Evolutionary conservation across 92 coral and sea anemone genomes (phyloP).

Genomic region (Actinostola sp.): DNA sequence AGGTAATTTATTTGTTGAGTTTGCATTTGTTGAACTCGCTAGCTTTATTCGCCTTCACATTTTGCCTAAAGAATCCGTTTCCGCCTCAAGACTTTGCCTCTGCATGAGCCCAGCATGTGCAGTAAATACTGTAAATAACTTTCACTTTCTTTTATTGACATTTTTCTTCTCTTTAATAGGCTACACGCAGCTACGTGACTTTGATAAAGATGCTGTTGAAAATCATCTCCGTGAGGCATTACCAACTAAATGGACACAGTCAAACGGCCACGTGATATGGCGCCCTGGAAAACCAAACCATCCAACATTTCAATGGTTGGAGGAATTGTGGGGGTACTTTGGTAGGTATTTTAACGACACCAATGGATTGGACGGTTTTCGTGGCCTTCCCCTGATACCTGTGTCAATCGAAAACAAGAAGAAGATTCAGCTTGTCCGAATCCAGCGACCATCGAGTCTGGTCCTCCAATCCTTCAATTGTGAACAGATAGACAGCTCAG

Average conservation of each 20-base stretch:
- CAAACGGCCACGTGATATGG: constrained; percentile 55
- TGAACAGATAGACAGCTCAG: constrained; percentile 22
- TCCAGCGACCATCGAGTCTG: constrained; percentile 44
- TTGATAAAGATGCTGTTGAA: constrained; percentile 49
- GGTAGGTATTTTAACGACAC: constrained; percentile 32
- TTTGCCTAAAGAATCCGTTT: too few species aligned
- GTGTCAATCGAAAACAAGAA: constrained; percentile 20
- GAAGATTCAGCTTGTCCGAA: constrained; percentile 48
- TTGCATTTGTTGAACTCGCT: too few species aligned
- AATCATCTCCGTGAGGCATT: constrained; percentile 47
- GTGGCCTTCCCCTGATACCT: constrained; percentile 72
- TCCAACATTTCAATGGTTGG: constrained; percentile 75
- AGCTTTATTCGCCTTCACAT: too few species aligned
- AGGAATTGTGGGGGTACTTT: constrained; percentile 76
- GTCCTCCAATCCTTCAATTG: constrained; percentile 44
- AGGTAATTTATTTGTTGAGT: constrained; percentile 17
- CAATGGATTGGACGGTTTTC: constrained; percentile 35
- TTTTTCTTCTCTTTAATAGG: constrained; percentile 15
- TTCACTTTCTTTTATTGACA: background rate
- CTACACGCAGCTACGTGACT: constrained; percentile 61
- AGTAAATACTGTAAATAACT: background rate
- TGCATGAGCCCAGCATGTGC: too few species aligned
- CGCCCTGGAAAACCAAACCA: constrained; percentile 46
- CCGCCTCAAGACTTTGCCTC: too few species aligned
- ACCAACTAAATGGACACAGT: constrained; percentile 56